phyloP scores from a whole-genome alignment of 37 sponge, comb jelly and placozoan species.

The Cladorhizidae sp. region DNA sequence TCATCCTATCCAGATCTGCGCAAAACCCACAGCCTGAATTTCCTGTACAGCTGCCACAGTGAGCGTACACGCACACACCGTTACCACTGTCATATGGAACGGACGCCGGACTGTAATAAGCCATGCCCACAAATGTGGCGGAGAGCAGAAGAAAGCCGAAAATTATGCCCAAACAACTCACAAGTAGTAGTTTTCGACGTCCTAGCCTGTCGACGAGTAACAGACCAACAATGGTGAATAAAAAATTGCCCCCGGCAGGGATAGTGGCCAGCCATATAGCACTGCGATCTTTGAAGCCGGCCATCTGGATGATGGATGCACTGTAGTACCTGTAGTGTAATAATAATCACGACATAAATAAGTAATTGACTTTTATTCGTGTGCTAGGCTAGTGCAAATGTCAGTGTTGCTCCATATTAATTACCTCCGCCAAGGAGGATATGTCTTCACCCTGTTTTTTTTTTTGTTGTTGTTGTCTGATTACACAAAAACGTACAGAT shows the following conservation, averaged over 20 bases:
- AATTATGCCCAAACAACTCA: constrained; percentile 64
- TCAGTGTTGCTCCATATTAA: no score
- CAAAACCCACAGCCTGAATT: constrained; percentile 86
- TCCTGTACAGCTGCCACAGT: constrained; percentile 76
- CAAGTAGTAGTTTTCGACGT: constrained; percentile 79
- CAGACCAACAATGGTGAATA: constrained; percentile 83
- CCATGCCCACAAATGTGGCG: constrained; percentile 36
- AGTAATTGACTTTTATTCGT: no score
- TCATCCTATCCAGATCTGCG: constrained; percentile 2
- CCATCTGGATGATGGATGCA: constrained; percentile 90
- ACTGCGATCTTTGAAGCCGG: constrained; percentile 62
- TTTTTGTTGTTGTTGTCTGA: no score
- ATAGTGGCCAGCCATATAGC: constrained; percentile 87
- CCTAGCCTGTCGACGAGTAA: constrained; percentile 79
- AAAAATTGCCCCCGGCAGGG: constrained; percentile 78
- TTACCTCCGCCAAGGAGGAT: no score
- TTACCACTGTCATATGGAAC: not conserved
- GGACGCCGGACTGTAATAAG: constrained; percentile 19
- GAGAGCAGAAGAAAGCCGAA: constrained; percentile 60
- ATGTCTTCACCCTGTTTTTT: no score
- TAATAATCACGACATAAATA: not conserved
- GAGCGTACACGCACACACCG: constrained; percentile 20
- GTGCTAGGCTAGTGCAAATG: no score
- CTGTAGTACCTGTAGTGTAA: constrained; percentile 82
- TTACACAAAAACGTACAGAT: no score